Conservation (phyloP, 2,888 invertebrate genomes). For the Pterostichus niger region DNA sequence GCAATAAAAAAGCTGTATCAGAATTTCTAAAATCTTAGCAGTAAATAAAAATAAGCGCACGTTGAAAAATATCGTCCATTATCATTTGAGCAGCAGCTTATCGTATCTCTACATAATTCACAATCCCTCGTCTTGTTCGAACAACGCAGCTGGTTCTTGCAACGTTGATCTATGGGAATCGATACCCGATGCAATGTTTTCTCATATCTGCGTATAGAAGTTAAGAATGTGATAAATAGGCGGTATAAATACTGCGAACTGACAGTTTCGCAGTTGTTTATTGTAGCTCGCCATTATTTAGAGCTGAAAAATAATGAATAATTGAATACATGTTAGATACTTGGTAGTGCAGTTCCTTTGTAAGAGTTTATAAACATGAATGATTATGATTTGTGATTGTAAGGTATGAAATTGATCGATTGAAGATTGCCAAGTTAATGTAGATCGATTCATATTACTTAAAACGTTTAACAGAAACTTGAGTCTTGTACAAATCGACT, state of each 20-base stretch:
- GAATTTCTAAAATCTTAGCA: neutral
- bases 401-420: conserved; percentile 24
- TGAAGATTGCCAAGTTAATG: conserved; percentile 2
- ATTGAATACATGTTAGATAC: conserved; percentile 30
- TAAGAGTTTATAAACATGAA: conserved; percentile 10
- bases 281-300: conserved; percentile 48
- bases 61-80: conserved; percentile 4
- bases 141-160: conserved; percentile 37
- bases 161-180: conserved; percentile 56
- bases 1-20: too few relatives aligned
- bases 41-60: neutral
- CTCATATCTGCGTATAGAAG: conserved; percentile 40
- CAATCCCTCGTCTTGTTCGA: neutral
- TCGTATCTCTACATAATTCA: conserved; percentile 18
- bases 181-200: conserved; percentile 55
- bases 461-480: neutral
- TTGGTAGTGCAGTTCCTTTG: conserved; percentile 6
- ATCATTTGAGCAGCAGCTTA: conserved; percentile 20
- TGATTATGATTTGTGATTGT: conserved; percentile 28
- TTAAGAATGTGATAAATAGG: conserved; percentile 61
- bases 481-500: too few relatives aligned
- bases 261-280: conserved; percentile 40
- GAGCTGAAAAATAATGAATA: conserved; percentile 55
- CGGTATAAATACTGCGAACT: conserved; percentile 49
- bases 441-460: neutral